A percentile compares a stretch with the other conserved stretches of the same genome.
Conservation (phyloP, 2,113 vertebrate species). For the Fregetta grallaria region DNA sequence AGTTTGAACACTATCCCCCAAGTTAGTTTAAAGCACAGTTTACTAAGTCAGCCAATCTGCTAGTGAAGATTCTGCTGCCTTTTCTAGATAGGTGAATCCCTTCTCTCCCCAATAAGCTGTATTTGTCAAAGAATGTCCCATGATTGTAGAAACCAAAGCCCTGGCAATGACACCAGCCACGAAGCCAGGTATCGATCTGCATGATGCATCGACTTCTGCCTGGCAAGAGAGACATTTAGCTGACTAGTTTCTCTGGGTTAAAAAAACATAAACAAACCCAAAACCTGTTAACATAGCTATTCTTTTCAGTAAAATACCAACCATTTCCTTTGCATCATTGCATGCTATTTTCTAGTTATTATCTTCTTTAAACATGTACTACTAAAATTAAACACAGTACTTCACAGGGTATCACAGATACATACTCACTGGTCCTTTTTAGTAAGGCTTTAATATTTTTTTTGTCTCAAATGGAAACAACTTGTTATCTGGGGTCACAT, state of each 20-base stretch:
- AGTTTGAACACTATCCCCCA: not conserved
- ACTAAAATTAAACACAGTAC: not conserved
- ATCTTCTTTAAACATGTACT: not conserved
- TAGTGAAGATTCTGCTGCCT: not conserved
- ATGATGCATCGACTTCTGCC: not conserved
- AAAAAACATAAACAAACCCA: not conserved
- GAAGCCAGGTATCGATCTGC: not conserved
- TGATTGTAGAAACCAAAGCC: not conserved
- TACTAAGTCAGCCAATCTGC: not conserved
- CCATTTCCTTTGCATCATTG: not conserved
- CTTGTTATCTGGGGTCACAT: not conserved
- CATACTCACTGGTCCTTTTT: not conserved
- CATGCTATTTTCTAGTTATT: not conserved
- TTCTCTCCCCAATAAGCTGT: not conserved
- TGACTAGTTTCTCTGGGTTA: not conserved
- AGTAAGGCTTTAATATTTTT: not conserved
- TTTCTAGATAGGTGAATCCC: not conserved
- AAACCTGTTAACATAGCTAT: not conserved
- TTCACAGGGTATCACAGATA: not conserved
- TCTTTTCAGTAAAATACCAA: not conserved
- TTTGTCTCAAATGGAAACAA: not conserved
- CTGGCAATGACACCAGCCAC: not conserved
- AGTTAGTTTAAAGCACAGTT: not conserved
- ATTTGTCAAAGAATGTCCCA: not conserved
- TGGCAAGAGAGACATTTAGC: not conserved